phyloP scores from a whole-genome alignment of 2,888 invertebrate species.

The Rhagonycha lutea region DNA sequence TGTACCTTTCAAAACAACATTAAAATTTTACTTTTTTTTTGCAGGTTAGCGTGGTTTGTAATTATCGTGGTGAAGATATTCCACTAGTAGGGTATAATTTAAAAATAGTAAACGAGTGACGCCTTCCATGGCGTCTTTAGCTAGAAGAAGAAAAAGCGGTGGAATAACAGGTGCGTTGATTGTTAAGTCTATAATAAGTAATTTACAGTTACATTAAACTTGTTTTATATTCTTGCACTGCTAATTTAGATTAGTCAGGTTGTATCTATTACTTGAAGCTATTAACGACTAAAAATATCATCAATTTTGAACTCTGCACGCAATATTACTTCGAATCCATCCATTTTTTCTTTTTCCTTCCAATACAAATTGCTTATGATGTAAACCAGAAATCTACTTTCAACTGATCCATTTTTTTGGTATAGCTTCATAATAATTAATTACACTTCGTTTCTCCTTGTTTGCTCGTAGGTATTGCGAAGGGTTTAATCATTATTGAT shows the following conservation, averaged over 20 bases:
- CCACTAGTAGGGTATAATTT: not conserved
- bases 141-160: not conserved
- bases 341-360: not conserved
- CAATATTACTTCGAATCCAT: not conserved
- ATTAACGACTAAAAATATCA: not conserved
- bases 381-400: not conserved
- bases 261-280: not conserved
- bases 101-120: not conserved
- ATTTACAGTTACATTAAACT: slow-evolving; percentile 10
- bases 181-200: not conserved
- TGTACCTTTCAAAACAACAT: not conserved
- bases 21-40: not conserved
- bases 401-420: not conserved
- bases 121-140: slow-evolving; percentile 17
- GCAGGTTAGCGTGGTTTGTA: not conserved
- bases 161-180: slow-evolving; percentile 4
- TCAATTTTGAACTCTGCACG: not conserved
- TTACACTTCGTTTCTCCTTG: not conserved
- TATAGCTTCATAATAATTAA: not conserved
- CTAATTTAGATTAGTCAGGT: not conserved
- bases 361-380: not conserved
- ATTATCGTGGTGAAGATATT: not conserved
- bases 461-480: not conserved
- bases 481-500: not conserved
- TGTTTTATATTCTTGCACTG: not conserved